These are phyloP conservation scores for Cynocephalus volans DNA, from an alignment of 2,113 vertebrate species.

Conservation along the genomic window DNA sequence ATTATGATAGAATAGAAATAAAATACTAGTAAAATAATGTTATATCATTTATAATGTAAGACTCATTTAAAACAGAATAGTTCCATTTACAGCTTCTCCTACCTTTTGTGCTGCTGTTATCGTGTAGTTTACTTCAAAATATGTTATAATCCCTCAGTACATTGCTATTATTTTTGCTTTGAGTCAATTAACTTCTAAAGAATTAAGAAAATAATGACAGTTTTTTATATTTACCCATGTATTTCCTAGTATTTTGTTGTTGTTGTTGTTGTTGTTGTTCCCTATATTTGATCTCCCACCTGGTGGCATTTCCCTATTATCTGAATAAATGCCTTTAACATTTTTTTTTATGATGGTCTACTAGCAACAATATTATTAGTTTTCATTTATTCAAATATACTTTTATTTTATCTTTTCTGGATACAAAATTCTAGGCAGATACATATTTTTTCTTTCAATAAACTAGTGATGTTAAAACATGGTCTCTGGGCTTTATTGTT, in stretches of 20 bases:
- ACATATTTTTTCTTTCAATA: background rate
- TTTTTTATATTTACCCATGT: background rate
- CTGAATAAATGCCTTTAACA: background rate
- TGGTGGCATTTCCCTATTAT: background rate
- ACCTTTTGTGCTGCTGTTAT: background rate
- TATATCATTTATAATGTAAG: background rate
- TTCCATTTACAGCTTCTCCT: background rate
- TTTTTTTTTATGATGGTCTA: background rate
- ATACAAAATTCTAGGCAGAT: background rate
- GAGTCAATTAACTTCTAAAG: background rate
- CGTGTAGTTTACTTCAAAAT: background rate
- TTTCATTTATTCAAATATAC: background rate
- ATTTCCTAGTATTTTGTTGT: background rate
- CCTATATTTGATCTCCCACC: background rate
- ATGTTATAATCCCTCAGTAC: background rate
- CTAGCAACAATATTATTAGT: background rate
- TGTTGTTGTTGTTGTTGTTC: background rate
- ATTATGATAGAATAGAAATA: background rate
- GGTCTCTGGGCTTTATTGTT: background rate
- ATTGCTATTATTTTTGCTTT: background rate
- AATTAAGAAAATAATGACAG: background rate
- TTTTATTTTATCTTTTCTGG: background rate
- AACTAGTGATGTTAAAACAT: background rate
- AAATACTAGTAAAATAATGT: background rate
- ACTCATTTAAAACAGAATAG: background rate